Conservation (phyloP, 2,888 invertebrate species). For the Formica aserva region DNA sequence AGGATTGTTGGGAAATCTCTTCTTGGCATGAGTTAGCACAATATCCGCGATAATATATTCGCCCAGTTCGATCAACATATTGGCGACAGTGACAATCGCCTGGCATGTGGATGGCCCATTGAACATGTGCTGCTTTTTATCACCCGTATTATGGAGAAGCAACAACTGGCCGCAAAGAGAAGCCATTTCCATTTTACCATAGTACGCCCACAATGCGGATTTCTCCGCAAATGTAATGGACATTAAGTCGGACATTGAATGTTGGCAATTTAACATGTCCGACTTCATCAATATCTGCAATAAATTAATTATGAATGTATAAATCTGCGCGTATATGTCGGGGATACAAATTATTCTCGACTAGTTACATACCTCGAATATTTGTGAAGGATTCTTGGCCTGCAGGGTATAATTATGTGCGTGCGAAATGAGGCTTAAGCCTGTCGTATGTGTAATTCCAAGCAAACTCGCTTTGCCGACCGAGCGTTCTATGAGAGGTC, state of each 20-base stretch:
- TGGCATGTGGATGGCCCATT: slow-evolving; percentile 91
- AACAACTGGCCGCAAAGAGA: slow-evolving; percentile 93
- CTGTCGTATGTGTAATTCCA: slow-evolving; percentile 90
- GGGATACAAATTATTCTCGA: not conserved
- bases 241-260: slow-evolving; percentile 93
- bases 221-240: slow-evolving; percentile 93
- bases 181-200: slow-evolving; percentile 95
- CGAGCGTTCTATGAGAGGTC: slow-evolving; percentile 89
- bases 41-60: slow-evolving; percentile 87
- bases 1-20: slow-evolving; percentile 89
- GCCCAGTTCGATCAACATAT: slow-evolving; percentile 87
- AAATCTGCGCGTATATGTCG: not conserved
- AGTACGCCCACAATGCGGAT: slow-evolving; percentile 94
- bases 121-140: slow-evolving; percentile 86
- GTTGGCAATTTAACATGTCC: slow-evolving; percentile 94
- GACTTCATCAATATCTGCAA: slow-evolving; percentile 93
- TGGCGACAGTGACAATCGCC: slow-evolving; percentile 90
- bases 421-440: slow-evolving; percentile 91
- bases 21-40: slow-evolving; percentile 88
- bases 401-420: slow-evolving; percentile 92
- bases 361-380: slow-evolving; percentile 88
- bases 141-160: slow-evolving; percentile 91
- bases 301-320: not conserved
- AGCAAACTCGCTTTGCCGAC: slow-evolving; percentile 90
- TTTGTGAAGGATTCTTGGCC: slow-evolving; percentile 89